These are phyloP conservation scores for Nycticorax nycticorax DNA, from an alignment of 2,113 vertebrate genomes.

Conservation along the genomic window DNA sequence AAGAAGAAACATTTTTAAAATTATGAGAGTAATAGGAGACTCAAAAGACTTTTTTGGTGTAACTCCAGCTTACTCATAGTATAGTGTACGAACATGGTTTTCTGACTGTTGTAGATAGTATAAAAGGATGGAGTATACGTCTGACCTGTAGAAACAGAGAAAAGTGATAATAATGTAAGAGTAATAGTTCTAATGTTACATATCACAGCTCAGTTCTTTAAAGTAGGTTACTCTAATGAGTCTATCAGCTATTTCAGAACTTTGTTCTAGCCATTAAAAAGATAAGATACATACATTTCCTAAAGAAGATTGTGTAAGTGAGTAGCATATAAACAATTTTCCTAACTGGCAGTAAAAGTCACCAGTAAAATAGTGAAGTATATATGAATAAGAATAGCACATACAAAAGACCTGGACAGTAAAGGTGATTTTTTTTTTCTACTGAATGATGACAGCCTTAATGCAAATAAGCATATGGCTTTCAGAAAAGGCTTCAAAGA, in stretches of 20 bases:
- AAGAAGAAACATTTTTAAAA: background rate
- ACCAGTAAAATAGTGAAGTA: background rate
- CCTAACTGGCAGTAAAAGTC: background rate
- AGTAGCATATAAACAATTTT: background rate
- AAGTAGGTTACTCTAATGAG: background rate
- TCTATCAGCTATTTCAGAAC: background rate
- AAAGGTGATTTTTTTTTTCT: background rate
- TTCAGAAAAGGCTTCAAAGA: background rate
- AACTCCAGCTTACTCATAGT: background rate
- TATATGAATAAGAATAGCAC: background rate
- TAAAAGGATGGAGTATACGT: background rate
- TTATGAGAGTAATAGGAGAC: background rate
- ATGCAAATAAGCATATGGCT: background rate
- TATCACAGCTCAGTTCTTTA: background rate
- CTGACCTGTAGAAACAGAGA: background rate
- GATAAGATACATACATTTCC: background rate
- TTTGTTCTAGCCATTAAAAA: background rate
- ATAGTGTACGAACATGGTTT: background rate
- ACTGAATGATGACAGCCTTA: background rate
- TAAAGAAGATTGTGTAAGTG: background rate
- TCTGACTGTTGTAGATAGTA: background rate
- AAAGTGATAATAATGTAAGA: background rate
- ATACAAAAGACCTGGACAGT: background rate
- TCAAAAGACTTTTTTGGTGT: background rate
- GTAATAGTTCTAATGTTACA: background rate